A percentile compares a stretch with the other conserved stretches of the same genome.
Conservation (phyloP, 2,797 vertebrate genomes). For the Sebastes itinus region DNA sequence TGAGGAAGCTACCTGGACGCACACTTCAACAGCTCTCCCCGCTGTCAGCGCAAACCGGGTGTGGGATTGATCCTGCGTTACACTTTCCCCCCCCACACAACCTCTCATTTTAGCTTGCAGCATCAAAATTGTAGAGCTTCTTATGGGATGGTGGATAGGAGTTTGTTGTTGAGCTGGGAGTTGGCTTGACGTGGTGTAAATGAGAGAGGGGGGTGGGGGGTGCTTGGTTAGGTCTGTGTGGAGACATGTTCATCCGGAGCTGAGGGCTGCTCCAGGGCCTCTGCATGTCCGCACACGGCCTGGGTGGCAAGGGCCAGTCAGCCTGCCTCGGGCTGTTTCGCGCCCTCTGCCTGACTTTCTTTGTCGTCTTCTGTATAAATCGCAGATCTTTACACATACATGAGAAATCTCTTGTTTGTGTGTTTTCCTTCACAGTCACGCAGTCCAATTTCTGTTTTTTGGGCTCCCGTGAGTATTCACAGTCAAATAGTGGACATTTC, state of each 20-base stretch:
- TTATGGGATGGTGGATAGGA: constrained; percentile 57
- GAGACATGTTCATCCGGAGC: constrained; percentile 82
- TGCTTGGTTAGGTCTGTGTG: constrained; percentile 67
- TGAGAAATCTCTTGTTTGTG: constrained; percentile 27
- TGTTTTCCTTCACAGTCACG: constrained; percentile 5
- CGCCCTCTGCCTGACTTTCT: constrained; percentile 63
- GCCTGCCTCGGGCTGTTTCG: constrained; percentile 83
- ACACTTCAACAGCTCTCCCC: constrained; percentile 61
- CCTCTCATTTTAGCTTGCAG: constrained; percentile 62
- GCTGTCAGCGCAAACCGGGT: constrained; percentile 71
- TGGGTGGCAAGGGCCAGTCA: constrained; percentile 83
- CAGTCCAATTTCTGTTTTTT: not conserved
- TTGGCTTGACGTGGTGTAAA: constrained; percentile 81
- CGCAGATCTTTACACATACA: constrained; percentile 35
- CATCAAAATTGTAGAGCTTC: constrained; percentile 70
- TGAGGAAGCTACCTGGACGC: constrained; percentile 65
- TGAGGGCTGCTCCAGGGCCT: constrained; percentile 67
- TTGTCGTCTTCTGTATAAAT: constrained; percentile 59
- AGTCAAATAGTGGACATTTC: constrained; percentile 33
- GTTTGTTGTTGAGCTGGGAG: constrained; percentile 73
- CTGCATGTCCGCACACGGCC: constrained; percentile 67
- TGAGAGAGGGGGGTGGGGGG: constrained; percentile 35
- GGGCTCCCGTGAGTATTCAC: constrained; percentile 2
- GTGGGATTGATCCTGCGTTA: constrained; percentile 67
- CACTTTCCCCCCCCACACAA: constrained; percentile 40